A percentile compares a stretch with the other conserved stretches of the same genome.
phyloP scores from a whole-genome alignment of 2,797 vertebrate genomes.

The Esox masquinongy region DNA sequence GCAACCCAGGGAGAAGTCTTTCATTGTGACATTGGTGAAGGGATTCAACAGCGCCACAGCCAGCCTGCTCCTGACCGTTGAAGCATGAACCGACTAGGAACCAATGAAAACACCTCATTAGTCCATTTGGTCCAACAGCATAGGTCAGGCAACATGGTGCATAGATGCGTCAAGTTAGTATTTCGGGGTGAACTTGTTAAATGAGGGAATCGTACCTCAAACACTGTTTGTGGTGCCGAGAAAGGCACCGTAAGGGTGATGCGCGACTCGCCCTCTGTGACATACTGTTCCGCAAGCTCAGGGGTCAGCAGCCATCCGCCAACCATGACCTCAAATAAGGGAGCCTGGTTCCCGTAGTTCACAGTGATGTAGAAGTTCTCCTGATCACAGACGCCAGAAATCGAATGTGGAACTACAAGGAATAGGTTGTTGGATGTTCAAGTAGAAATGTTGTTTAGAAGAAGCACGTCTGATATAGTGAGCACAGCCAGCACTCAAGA shows the following conservation, averaged over 20 bases:
- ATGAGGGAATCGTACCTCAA: constrained; percentile 48
- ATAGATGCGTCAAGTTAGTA: background rate
- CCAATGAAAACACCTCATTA: background rate
- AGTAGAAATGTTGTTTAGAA: too few relatives aligned
- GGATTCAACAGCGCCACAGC: constrained; percentile 49
- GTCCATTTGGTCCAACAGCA: background rate
- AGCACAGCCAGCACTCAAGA: too few relatives aligned
- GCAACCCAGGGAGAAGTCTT: constrained; percentile 64
- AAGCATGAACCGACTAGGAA: constrained; percentile 50
- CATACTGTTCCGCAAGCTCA: constrained; percentile 50
- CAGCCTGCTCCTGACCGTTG: constrained; percentile 52
- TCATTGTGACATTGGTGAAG: constrained; percentile 23
- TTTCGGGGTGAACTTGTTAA: background rate
- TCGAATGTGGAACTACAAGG: constrained; percentile 47
- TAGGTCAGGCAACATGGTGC: too few relatives aligned
- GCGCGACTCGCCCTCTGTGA: constrained; percentile 57
- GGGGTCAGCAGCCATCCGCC: constrained; percentile 49
- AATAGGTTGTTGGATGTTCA: too few relatives aligned
- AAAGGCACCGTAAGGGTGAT: constrained; percentile 59
- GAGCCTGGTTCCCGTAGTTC: constrained; percentile 43
- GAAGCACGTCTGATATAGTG: too few relatives aligned
- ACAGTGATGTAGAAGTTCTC: constrained; percentile 61
- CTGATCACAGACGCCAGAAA: constrained; percentile 59
- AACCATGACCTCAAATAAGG: constrained; percentile 53
- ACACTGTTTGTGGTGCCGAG: constrained; percentile 31